Conservation (phyloP, 1,140 invertebrate species). For the Eueides isabella region DNA sequence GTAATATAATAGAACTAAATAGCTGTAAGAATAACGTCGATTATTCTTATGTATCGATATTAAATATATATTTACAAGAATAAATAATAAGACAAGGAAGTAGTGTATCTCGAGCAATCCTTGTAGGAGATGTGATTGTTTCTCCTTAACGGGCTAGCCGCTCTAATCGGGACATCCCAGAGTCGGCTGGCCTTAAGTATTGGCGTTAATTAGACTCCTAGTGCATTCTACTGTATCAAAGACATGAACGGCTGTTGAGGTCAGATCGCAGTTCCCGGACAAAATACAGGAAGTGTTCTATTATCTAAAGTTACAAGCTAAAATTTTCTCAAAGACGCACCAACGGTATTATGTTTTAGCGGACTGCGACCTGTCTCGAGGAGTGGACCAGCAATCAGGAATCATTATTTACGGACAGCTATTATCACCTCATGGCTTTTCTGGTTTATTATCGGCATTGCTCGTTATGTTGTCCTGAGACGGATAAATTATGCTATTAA, state of each 20-base stretch:
- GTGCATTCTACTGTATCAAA: conserved; percentile 56
- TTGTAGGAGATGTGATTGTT: conserved; percentile 68
- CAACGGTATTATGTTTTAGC: conserved; percentile 53
- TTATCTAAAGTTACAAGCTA: conserved; percentile 50
- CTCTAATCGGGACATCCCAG: conserved; percentile 70
- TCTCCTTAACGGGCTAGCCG: conserved; percentile 63
- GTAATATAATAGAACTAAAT: too few relatives aligned
- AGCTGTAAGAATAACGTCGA: background rate
- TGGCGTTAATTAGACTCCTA: conserved; percentile 54
- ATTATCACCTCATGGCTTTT: conserved; percentile 80
- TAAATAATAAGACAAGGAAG: conserved; percentile 43
- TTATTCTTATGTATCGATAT: conserved; percentile 19
- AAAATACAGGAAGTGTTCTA: conserved; percentile 53
- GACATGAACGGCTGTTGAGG: conserved; percentile 55
- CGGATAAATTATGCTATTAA: conserved; percentile 79
- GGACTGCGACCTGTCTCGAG: conserved; percentile 54
- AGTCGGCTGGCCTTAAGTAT: conserved; percentile 40
- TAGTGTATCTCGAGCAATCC: conserved; percentile 61
- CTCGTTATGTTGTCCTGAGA: conserved; percentile 79
- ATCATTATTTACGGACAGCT: conserved; percentile 79
- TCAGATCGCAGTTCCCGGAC: conserved; percentile 53
- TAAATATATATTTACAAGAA: conserved; percentile 28
- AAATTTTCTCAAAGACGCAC: conserved; percentile 43
- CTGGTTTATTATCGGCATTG: conserved; percentile 77
- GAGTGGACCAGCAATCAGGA: conserved; percentile 72